Base-by-base conservation (phyloP, 2,888 invertebrate species). In the Cotesia congregata region DNA sequence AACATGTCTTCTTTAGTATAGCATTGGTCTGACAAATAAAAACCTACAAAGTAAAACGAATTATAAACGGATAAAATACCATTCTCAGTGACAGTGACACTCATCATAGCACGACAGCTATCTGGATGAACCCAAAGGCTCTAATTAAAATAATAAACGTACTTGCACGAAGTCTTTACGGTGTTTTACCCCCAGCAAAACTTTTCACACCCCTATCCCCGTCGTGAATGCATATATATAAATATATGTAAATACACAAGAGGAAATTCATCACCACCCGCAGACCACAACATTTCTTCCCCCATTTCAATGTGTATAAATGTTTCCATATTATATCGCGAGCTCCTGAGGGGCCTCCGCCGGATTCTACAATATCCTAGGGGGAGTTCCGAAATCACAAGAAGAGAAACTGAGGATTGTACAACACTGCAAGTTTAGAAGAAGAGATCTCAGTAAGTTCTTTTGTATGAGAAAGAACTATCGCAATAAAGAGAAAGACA, bases 81-180 rank as follows among this genome's bases (percentile, higher is more conserved):
- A 71, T 71, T 12, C 17, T 50, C 69, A 15, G 40, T 67, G n/a
- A 39, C 67, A 7, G n/a, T 2, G 9, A 38, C n/a, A 30, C 20
- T 70, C 59, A 30, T 20, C 71, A 62, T 62, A 17, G 15, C 12
- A 6, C 20, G 72, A 20, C 59, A 30, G 30, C 30, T 30, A 30
- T 30, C 30, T 30, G 30, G 30, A 30, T 30, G 17, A 50, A 64
- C 50, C 85, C 85, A 86, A 77, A 87, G 87, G 87, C 86, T 86
- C 85, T 85, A 87, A 88, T 87, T 88, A 87, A 87, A 88, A 87
- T 86, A 87, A 87, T 83, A 87, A 87, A 87, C 86, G 86, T 77
- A 77, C 83, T 84, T 83, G 81, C 82, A 77, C 80, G 80, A 76
- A 79, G 74, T 75, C 77, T 61, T 38, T 65, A 15, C 30, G 9